Evolutionary conservation across 1,140 invertebrate species (phyloP), one percentile per base, ranked within the genome.

Genomic region (Ceratosolen solmsi): DNA sequence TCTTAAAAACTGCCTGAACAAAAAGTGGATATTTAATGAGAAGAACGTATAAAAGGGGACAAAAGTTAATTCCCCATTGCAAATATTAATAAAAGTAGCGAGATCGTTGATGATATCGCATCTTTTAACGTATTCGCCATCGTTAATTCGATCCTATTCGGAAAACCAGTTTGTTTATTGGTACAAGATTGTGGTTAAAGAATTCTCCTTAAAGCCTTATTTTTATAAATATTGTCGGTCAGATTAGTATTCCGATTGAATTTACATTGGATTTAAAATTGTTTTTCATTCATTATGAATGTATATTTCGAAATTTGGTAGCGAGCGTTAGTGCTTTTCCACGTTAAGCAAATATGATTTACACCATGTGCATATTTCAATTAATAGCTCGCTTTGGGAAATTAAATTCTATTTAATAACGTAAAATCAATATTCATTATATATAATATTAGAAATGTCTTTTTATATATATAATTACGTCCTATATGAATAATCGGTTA

Each of bases 1-100:
- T 11, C 46, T 68, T 30, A 20, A 22, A 41, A 30, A 15, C 27
- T 17, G 17, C 36, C 9, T 36, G 51, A 4, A 80, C 79, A 80
- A 80, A 80, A 70, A 80, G 65, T 46, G 70, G 71, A 65, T 73
- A 79, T 79, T 72, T 70, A 70, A 60, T 17, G 49, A 8, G 38
- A 46, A 46, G 13, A 56, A 1, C 25, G 46, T 13, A 36, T 7
- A 51, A 15, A 65, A 41, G 54, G 25, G 30, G 33, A 15, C 0
- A 56, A 60, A 71, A 36, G 36, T 75, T 2, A 4, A 5, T 71
- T 71, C 9, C 51, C 41, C 41, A 68, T 22, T 51, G 11, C n/a
- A 74, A 74, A 56, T 33, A n/a, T 74, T 36, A 54, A 56, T 22
- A 56, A 56, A n/a, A n/a, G n/a, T n/a, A n/a, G n/a, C n/a, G n/a